Evolutionary conservation across 2,888 invertebrate species (phyloP), one percentile per base, ranked within the genome.

Genomic region (Aricia artaxerxes): DNA sequence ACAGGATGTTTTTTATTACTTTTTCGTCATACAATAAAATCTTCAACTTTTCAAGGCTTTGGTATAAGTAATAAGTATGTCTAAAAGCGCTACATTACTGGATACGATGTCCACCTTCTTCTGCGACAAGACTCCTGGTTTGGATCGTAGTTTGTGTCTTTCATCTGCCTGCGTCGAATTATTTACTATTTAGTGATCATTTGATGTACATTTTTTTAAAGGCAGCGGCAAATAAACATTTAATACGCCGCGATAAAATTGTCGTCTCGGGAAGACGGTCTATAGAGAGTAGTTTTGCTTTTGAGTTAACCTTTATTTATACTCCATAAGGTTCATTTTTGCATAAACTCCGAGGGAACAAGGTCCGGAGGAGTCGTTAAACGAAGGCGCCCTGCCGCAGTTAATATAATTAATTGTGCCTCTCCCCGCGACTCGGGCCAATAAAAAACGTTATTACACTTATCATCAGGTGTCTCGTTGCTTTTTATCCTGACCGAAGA

Each of bases 341-440:
- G 57, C 16, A 13, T 11, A 44, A 53, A 53, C 13, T 53, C 4
- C 13, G 13, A 57, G 13, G 57, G 24, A 24, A 24, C 24, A 24
- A 24, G 24, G 57, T 57, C 4, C 11, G 16, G 57, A 57, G 53
- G 4, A 16, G 16, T 69, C 69, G 69, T 69, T 64, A 69, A 69
- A 69, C 13, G 35, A 69, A 13, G 35, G 69, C 69, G 69, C 35
- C 69, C 69, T 38, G 69, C 69, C 13, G 35, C 35, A 69, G 35
- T 69, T 69, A 69, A 69, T 69, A 69, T 69, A 38, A 69, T 69
- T 69, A 69, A 35, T 69, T 69, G 64, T 69, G 11, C 31, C 31
- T 69, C 64, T 31, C 64, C 35, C 69, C 35, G 69, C 35, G 35
- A 69, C 69, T 35, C 13, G 69, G 69, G 13, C 13, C 35, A 69